Conservation (phyloP, 2,888 invertebrate genomes). For the Cinara cedri region DNA sequence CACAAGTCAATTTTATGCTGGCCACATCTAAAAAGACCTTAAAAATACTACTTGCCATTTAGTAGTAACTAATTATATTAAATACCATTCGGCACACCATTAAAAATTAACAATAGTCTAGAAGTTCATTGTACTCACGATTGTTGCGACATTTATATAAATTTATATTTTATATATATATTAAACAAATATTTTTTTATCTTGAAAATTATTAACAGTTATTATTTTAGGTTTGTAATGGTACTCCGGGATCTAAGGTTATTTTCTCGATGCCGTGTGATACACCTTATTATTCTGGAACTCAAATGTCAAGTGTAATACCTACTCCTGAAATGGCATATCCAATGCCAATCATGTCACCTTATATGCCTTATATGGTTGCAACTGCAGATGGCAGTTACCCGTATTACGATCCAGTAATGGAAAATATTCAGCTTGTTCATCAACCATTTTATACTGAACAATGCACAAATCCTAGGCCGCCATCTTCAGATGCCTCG, state of each 20-base stretch:
- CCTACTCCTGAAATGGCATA: constrained; percentile 46
- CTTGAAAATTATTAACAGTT: no score
- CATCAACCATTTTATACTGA: constrained; percentile 44
- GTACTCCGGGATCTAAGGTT: constrained; percentile 49
- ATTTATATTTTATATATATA: no score
- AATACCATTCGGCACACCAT: no score
- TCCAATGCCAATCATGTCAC: constrained; percentile 54
- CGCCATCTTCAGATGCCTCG: constrained; percentile 44
- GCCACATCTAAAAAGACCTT: no score
- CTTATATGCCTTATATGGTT: constrained; percentile 54
- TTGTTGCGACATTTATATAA: no score
- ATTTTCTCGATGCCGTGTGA: constrained; percentile 50
- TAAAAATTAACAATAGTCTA: no score
- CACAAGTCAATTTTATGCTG: no score
- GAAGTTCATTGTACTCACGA: no score
- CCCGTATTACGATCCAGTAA: constrained; percentile 48
- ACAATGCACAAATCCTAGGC: constrained; percentile 48
- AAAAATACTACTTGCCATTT: no score
- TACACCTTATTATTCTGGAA: constrained; percentile 44
- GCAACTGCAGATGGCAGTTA: constrained; percentile 51
- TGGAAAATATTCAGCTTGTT: constrained; percentile 55
- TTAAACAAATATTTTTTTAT: no score
- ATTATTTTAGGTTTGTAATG: constrained; percentile 47
- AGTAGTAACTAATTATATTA: no score
- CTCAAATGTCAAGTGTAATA: constrained; percentile 50